Evolutionary conservation across 2,888 invertebrate species (phyloP).

Genomic region (Calameuta idolon): DNA sequence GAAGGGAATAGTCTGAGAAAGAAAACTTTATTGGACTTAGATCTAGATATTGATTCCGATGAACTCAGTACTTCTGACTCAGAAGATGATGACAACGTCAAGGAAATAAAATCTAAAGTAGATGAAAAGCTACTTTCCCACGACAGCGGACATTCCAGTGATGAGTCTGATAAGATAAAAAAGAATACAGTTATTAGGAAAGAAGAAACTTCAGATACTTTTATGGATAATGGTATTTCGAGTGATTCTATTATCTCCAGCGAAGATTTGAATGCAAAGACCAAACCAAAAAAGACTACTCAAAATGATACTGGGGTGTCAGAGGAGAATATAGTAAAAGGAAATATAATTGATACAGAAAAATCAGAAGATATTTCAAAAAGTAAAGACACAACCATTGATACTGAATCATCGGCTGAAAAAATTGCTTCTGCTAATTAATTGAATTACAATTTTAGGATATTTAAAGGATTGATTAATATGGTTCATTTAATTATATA

Average conservation of each 20-base stretch:
- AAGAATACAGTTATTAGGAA: neutral
- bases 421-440: neutral
- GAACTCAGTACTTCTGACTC: slow-evolving; percentile 44
- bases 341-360: neutral
- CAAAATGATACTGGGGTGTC: neutral
- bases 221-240: neutral
- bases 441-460: neutral
- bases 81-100: slow-evolving; percentile 35
- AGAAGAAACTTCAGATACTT: neutral
- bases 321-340: neutral
- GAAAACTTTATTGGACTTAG: slow-evolving; percentile 51
- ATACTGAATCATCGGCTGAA: neutral
- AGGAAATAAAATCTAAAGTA: slow-evolving; percentile 18
- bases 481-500: neutral
- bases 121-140: slow-evolving; percentile 19
- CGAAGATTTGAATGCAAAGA: neutral
- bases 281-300: neutral
- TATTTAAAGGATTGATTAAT: neutral
- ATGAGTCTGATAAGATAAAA: slow-evolving; percentile 14
- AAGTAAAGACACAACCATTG: neutral
- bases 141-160: slow-evolving; percentile 42
- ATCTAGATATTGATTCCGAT: slow-evolving; percentile 57
- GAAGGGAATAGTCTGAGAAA: slow-evolving; percentile 46
- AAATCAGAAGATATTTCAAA: neutral
- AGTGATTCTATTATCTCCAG: neutral